Conservation (phyloP, 2,888 invertebrate genomes). For the Molorchus minor region DNA sequence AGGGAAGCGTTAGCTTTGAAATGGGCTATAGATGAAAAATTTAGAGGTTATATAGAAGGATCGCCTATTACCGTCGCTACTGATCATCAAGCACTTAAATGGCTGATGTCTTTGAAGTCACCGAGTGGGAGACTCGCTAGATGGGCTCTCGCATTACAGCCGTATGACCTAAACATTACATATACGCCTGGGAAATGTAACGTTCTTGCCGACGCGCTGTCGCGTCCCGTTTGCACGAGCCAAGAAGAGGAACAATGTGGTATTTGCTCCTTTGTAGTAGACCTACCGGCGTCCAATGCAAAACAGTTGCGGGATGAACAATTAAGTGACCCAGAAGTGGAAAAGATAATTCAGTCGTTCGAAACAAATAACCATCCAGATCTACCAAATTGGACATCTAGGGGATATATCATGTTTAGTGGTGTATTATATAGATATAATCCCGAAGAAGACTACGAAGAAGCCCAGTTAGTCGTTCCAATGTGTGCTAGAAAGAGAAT, state of each 20-base stretch:
- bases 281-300: constrained; percentile 27
- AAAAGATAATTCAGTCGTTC: constrained; percentile 37
- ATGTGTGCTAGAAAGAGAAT: background rate
- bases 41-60: constrained; percentile 43
- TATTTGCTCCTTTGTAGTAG: constrained; percentile 24
- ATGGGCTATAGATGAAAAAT: constrained; percentile 48
- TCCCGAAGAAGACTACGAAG: constrained; percentile 36
- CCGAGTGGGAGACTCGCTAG: constrained; percentile 59
- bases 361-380: constrained; percentile 22
- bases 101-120: constrained; percentile 51
- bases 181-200: constrained; percentile 58
- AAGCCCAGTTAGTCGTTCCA: constrained; percentile 40
- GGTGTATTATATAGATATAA: constrained; percentile 39
- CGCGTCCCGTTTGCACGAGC: constrained; percentile 42
- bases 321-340: constrained; percentile 36
- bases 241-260: constrained; percentile 8
- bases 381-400: constrained; percentile 20
- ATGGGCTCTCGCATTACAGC: constrained; percentile 60
- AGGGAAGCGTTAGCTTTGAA: constrained; percentile 40
- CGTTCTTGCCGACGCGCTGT: constrained; percentile 57
- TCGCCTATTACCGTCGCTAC: constrained; percentile 53
- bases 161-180: constrained; percentile 53
- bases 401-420: constrained; percentile 30
- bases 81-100: constrained; percentile 62
- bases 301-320: constrained; percentile 32